Percentiles rank a stretch among this genome's conserved stretches.
These are phyloP conservation scores for Albula goreensis DNA, from an alignment of 2,113 vertebrate genomes.

Conservation along the genomic window DNA sequence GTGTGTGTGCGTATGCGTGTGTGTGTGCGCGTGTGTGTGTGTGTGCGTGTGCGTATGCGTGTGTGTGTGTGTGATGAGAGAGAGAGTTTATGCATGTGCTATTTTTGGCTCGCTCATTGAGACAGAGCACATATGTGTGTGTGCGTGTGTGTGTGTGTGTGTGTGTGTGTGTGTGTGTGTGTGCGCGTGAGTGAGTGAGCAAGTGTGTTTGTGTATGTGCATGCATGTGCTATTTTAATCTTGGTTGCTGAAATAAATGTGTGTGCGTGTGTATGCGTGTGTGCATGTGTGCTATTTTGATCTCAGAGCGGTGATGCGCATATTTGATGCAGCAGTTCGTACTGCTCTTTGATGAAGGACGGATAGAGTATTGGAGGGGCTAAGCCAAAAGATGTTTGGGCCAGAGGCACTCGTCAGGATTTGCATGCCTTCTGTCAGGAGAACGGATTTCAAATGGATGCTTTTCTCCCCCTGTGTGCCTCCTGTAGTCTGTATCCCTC, in stretches of 20 bases:
- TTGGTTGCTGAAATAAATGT: background rate
- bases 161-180: background rate
- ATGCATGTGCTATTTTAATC: constrained; percentile 19
- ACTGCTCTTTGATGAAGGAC: constrained; percentile 19
- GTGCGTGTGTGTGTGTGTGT: background rate
- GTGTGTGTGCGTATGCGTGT: background rate
- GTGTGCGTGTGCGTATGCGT: background rate
- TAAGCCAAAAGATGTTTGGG: background rate
- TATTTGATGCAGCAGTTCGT: background rate
- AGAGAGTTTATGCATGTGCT: background rate
- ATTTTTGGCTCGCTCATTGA: no score
- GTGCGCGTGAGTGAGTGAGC: background rate
- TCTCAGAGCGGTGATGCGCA: background rate
- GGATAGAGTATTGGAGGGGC: background rate
- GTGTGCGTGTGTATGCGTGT: background rate
- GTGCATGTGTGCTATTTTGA: constrained; percentile 21
- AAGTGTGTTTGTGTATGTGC: background rate
- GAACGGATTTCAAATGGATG: constrained; percentile 41
- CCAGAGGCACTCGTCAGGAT: background rate
- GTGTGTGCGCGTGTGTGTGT: background rate
- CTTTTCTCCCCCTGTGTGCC: constrained; percentile 33
- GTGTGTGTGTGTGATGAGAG: background rate
- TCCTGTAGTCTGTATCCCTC: background rate
- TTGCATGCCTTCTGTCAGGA: constrained; percentile 16
- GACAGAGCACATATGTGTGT: background rate